Evolutionary conservation across 2,797 vertebrate species (phyloP).

Genomic region (Amazona ochrocephala): DNA sequence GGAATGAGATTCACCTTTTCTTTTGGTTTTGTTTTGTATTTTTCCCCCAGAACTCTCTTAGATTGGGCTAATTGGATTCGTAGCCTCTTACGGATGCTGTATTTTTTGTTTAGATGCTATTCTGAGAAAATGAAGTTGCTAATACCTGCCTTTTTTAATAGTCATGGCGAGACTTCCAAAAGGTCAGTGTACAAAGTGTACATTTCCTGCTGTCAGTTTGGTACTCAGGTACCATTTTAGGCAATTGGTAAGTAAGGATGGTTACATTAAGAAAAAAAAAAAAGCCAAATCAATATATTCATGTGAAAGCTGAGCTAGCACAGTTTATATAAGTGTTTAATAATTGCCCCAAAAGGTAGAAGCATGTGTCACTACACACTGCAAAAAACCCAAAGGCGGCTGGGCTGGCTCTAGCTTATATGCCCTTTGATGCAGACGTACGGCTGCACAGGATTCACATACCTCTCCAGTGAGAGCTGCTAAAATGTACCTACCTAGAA

Average conservation of each 20-base stretch:
- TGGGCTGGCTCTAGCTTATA: not conserved
- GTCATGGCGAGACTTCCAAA: not conserved
- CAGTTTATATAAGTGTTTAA: not conserved
- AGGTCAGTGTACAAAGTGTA: not conserved
- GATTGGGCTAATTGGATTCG: not conserved
- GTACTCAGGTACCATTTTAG: not conserved
- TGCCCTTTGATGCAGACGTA: not conserved
- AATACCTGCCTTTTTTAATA: not conserved
- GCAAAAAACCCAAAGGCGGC: not conserved
- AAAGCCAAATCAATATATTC: not conserved
- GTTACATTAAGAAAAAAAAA: not conserved
- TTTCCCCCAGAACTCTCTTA: not conserved
- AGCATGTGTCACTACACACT: not conserved
- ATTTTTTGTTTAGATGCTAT: not conserved
- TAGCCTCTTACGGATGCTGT: not conserved
- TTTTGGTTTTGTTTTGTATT: not conserved
- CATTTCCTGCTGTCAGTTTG: not conserved
- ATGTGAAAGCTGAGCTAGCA: not conserved
- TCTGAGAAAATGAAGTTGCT: not conserved
- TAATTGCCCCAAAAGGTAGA: not conserved
- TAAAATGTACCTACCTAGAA: not conserved
- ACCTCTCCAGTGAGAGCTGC: not conserved
- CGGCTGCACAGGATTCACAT: not conserved
- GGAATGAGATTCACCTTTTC: not conserved
- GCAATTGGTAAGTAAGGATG: not conserved